Base-by-base conservation (phyloP, 1,140 invertebrate genomes). In the Drosophila insularis region DNA sequence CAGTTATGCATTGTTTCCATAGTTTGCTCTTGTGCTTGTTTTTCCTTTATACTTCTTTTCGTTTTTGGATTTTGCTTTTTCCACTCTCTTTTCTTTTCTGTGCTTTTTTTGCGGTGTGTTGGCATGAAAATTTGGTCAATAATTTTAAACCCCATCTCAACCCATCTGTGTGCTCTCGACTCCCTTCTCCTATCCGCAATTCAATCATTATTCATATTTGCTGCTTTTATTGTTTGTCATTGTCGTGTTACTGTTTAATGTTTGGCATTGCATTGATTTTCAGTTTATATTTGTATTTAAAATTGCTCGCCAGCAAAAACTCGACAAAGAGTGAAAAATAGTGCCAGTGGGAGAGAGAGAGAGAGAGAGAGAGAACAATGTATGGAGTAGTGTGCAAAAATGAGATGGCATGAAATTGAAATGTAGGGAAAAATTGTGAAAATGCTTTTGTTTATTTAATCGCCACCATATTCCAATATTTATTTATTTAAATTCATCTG, bases 61-160 rank as follows among this genome's bases (percentile, higher is more conserved):
- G 7, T 21, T 50, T 21, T 27, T 27, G 27, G 27, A 27, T 27
- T 27, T 27, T 27, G 27, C 17, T n/a, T 19, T 21, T 50, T 50
- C 1, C 11, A 4, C 6, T 19, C 17, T 7, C 19, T 17, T 46
- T 19, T 46, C n/a, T 1, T 7, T 2, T 21, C 14, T 43, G 6
- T n/a, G n/a, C 6, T 43, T 43, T 43, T 58, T 77, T 68, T 82
- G 82, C 75, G 82, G 82, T 71, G 37, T 87, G 75, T 79, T 78
- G 76, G 82, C 82, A 68, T 78, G 82, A 87, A 86, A 87, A 86
- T 86, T 86, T 87, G 84, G 82, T 86, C 82, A 86, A 86, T 86
- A 87, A 86, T 86, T 86, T 87, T 81, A 76, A 70, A 67, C 55
- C 53, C 14, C 7, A 1, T 3, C 5, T 35, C 46, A 11, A 27